Conservation (phyloP, 2,113 vertebrate species). For the Hypocryptadius cinnamomeus region DNA sequence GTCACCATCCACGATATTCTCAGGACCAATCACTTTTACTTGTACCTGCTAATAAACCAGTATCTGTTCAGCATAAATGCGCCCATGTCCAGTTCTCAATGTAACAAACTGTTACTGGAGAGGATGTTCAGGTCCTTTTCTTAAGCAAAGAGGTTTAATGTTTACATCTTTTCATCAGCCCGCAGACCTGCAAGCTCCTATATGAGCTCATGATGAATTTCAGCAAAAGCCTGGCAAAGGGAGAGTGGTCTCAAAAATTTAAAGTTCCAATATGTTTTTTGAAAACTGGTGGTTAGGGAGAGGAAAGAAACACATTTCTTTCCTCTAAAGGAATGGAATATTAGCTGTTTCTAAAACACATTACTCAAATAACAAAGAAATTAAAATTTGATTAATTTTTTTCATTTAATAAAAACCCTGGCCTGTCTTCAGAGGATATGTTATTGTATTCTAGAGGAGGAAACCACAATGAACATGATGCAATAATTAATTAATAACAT, state of each 20-base stretch:
- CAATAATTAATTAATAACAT: background rate
- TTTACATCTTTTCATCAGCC: background rate
- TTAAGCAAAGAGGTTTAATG: background rate
- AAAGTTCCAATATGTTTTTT: background rate
- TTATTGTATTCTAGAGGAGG: background rate
- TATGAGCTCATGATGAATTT: background rate
- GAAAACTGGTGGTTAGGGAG: background rate
- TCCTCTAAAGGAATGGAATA: background rate
- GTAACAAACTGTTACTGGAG: background rate
- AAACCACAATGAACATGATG: background rate
- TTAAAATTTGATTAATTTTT: background rate
- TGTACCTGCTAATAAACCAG: constrained; percentile 72
- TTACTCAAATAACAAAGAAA: background rate
- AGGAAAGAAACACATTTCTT: background rate
- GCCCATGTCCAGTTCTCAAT: background rate
- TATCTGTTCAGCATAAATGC: background rate
- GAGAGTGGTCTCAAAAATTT: background rate
- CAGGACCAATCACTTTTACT: constrained; percentile 87
- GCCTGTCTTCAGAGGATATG: background rate
- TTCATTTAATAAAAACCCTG: background rate
- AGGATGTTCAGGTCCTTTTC: background rate
- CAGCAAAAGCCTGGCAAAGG: background rate
- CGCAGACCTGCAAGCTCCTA: background rate
- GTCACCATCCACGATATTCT: constrained; percentile 91
- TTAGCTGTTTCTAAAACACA: background rate